Evolutionary conservation across 1,140 invertebrate species (phyloP).

Genomic region (Calosoma granatense): DNA sequence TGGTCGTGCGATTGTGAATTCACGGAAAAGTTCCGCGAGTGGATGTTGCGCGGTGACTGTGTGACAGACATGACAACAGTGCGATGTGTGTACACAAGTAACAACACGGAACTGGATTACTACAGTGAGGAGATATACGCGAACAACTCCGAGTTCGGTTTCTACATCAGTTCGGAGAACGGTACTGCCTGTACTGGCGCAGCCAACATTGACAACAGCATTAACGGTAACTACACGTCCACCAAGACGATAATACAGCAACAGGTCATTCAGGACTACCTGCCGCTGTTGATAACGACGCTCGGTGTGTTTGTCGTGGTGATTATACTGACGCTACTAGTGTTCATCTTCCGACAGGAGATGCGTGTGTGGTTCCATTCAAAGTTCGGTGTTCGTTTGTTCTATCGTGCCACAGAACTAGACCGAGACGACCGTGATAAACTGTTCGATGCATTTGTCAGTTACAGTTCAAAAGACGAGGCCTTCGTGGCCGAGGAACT

Average conservation of each 20-base stretch:
- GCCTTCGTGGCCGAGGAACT: slow-evolving; percentile 81
- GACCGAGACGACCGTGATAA: slow-evolving; percentile 76
- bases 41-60: slow-evolving; percentile 50
- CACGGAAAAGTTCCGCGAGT: slow-evolving; percentile 66
- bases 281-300: slow-evolving; percentile 65
- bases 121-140: slow-evolving; percentile 45
- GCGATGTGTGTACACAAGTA: slow-evolving; percentile 47
- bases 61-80: slow-evolving; percentile 53
- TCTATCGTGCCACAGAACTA: slow-evolving; percentile 58
- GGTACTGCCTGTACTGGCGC: slow-evolving; percentile 47
- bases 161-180: slow-evolving; percentile 43
- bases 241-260: slow-evolving; percentile 61
- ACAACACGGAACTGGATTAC: slow-evolving; percentile 43
- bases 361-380: slow-evolving; percentile 85
- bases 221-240: slow-evolving; percentile 52
- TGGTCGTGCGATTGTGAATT: slow-evolving; percentile 86
- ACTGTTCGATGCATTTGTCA: slow-evolving; percentile 86
- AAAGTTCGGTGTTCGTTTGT: slow-evolving; percentile 74
- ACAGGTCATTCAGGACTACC: slow-evolving; percentile 65
- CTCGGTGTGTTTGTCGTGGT: slow-evolving; percentile 59
- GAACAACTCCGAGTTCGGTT: slow-evolving; percentile 44
- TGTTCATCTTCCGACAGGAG: slow-evolving; percentile 77
- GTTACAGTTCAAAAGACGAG: slow-evolving; percentile 89
- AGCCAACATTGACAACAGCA: slow-evolving; percentile 54
- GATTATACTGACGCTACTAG: slow-evolving; percentile 55